Conservation (phyloP, 2,797 vertebrate genomes). For the Chromis chromis region DNA sequence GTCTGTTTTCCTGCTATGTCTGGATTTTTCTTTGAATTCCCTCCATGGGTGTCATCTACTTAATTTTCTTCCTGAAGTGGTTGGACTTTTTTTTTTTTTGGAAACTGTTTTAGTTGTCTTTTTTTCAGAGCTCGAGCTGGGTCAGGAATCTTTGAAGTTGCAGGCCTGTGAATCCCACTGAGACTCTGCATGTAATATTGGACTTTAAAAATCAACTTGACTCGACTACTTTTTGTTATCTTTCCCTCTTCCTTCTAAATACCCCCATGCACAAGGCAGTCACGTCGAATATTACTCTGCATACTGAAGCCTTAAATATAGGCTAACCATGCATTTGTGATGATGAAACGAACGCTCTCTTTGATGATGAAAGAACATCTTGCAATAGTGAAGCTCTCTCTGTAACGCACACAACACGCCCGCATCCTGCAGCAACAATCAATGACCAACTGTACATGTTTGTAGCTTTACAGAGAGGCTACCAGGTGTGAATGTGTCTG, state of each 20-base stretch:
- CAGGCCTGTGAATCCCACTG: background rate
- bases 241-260: slow-evolving; percentile 24
- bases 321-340: slow-evolving; percentile 16
- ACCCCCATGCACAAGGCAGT: slow-evolving; percentile 13
- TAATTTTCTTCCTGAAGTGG: slow-evolving; percentile 4
- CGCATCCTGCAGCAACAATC: background rate
- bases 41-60: background rate
- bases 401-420: background rate
- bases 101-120: slow-evolving; percentile 12
- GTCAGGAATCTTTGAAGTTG: slow-evolving; percentile 36
- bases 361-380: slow-evolving; percentile 52
- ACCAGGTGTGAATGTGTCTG: slow-evolving; percentile 26
- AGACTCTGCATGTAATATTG: slow-evolving; percentile 10
- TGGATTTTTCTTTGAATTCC: slow-evolving; percentile 23
- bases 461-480: slow-evolving; percentile 1
- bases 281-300: slow-evolving; percentile 14
- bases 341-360: slow-evolving; percentile 36
- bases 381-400: background rate
- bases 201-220: slow-evolving; percentile 23
- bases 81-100: slow-evolving; percentile 5
- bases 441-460: background rate
- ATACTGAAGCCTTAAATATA: slow-evolving; percentile 16
- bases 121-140: slow-evolving; percentile 4
- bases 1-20: background rate
- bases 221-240: slow-evolving; percentile 20